phyloP scores from a whole-genome alignment of 2,888 invertebrate genomes.

The Mythimna loreyi region DNA sequence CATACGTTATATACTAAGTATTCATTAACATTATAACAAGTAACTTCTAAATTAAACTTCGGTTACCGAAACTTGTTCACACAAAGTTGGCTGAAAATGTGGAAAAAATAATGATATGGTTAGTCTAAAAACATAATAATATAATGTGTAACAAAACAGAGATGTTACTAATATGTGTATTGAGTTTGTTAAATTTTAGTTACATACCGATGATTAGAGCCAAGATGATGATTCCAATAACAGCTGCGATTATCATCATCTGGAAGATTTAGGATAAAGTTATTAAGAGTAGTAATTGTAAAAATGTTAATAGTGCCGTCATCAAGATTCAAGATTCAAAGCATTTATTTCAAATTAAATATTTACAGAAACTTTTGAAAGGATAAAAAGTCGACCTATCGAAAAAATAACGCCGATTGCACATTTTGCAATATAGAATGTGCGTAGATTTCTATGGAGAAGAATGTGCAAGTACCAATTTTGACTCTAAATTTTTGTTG shows the following conservation, averaged over 20 bases:
- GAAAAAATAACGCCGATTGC: too few relatives aligned
- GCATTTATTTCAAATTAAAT: too few relatives aligned
- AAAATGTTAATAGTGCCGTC: too few relatives aligned
- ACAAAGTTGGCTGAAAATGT: conserved; percentile 90
- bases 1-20: conserved; percentile 81
- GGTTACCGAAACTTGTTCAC: conserved; percentile 89
- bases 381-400: too few relatives aligned
- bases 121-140: conserved; percentile 80
- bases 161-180: conserved; percentile 52
- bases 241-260: conserved; percentile 98
- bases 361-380: too few relatives aligned
- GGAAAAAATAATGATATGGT: conserved; percentile 83
- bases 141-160: conserved; percentile 66
- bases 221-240: conserved; percentile 95
- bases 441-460: too few relatives aligned
- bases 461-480: too few relatives aligned
- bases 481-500: background rate
- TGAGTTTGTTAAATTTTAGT: conserved; percentile 1
- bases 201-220: conserved; percentile 97
- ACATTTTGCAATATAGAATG: too few relatives aligned
- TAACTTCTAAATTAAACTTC: conserved; percentile 86
- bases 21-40: conserved; percentile 81
- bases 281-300: background rate
- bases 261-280: conserved; percentile 74
- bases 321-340: too few relatives aligned